Evolutionary conservation across 2,888 invertebrate genomes (phyloP).

Genomic region (Acleris laterana): DNA sequence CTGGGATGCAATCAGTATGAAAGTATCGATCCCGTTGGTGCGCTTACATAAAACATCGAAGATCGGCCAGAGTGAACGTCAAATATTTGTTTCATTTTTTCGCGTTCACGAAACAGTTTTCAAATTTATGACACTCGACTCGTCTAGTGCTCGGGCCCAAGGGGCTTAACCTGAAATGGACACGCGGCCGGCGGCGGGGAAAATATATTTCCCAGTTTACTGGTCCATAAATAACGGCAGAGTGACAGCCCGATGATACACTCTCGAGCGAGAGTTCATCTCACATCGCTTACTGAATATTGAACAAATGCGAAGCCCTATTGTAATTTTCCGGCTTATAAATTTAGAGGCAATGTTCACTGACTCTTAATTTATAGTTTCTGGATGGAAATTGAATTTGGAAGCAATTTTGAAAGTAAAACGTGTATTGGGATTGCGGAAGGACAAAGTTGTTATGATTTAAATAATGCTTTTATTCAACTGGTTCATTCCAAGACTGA

Average conservation of each 20-base stretch:
- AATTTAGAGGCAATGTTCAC: constrained; percentile 40
- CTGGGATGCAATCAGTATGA: constrained; percentile 30
- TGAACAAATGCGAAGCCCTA: constrained; percentile 63
- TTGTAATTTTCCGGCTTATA: constrained; percentile 56
- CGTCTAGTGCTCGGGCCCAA: constrained; percentile 78
- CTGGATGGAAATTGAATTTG: constrained; percentile 9
- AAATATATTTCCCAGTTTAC: constrained; percentile 84
- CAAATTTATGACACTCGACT: constrained; percentile 83
- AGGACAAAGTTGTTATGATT: not conserved
- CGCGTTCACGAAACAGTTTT: constrained; percentile 77
- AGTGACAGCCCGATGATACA: constrained; percentile 83
- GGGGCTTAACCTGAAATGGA: constrained; percentile 83
- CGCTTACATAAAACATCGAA: constrained; percentile 54
- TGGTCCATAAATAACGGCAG: constrained; percentile 82
- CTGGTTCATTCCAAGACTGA: no score
- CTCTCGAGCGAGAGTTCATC: constrained; percentile 76
- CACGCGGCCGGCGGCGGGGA: constrained; percentile 75
- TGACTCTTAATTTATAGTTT: constrained; percentile 30
- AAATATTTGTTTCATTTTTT: constrained; percentile 78
- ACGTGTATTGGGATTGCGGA: not conserved
- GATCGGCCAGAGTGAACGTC: constrained; percentile 62
- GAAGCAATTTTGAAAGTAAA: not conserved
- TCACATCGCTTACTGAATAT: constrained; percentile 77
- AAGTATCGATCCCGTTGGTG: constrained; percentile 39
- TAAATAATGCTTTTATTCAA: no score